These are phyloP conservation scores for Medauroidea extradentata DNA, from an alignment of 1,140 invertebrate species.

Conservation along the genomic window DNA sequence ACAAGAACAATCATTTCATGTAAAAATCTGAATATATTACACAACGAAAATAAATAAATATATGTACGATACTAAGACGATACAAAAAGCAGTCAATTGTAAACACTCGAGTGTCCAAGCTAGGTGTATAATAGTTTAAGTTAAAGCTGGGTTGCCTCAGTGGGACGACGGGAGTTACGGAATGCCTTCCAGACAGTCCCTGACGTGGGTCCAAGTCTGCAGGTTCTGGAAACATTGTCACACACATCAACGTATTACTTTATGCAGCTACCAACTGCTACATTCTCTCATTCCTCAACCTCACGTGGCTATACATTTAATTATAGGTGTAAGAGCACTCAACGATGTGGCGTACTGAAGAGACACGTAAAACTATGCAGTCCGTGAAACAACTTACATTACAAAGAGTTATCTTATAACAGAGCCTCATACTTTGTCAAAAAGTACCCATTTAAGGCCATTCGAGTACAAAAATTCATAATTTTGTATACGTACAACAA, in stretches of 20 bases:
- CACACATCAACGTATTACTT: background rate
- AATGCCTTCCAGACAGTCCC: constrained; percentile 66
- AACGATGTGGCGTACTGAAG: constrained; percentile 2
- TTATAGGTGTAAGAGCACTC: constrained; percentile 1
- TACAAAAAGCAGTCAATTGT: too few relatives aligned
- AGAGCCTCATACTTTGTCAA: background rate
- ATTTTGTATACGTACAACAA: too few relatives aligned
- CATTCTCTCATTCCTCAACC: too few relatives aligned
- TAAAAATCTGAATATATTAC: too few relatives aligned
- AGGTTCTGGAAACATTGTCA: constrained; percentile 53
- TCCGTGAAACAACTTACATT: background rate
- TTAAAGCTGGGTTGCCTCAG: too few relatives aligned
- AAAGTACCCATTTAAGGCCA: too few relatives aligned
- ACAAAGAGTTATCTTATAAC: background rate
- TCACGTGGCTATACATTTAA: background rate
- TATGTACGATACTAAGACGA: too few relatives aligned
- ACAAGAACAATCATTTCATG: too few relatives aligned
- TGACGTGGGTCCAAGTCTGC: constrained; percentile 69
- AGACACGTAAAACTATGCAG: background rate
- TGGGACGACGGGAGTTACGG: constrained; percentile 11
- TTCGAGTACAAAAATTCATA: too few relatives aligned
- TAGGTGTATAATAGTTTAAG: too few relatives aligned
- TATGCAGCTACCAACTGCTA: background rate
- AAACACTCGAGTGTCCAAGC: too few relatives aligned
- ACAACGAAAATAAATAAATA: too few relatives aligned